Base-by-base conservation (phyloP, 2,797 vertebrate species). In the Phrynocephalus forsythii region DNA sequence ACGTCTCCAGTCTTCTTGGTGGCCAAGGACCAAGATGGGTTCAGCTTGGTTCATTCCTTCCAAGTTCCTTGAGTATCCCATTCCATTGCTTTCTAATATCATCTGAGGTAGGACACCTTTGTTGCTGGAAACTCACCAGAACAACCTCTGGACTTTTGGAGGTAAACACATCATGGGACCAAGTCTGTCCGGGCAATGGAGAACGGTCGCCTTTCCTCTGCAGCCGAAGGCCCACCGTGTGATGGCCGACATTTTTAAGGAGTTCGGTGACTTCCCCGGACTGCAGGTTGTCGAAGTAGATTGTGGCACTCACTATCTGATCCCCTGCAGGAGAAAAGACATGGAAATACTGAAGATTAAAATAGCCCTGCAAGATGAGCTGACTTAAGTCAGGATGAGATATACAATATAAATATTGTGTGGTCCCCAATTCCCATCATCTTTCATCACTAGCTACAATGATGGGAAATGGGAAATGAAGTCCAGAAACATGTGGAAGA, bases 261-360 rank as follows among this genome's bases (percentile, higher is more conserved):
- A 99, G 95, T 28, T 98, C 98, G 22, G 98, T 90, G 78, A 97
- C 98, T 94, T 99, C 98, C 24, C 97, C 98, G 0, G 98, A 98
- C 89, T 96, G 98, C 97, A 99, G 97, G 80, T 98, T 98, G 90
- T 99, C 98, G 78, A 99, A 99, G 93, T 99, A 99, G 91, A 99
- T 98, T 15, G 98, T 99, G 91, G 98, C 98, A 3, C 98, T 97
- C 82, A 99, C 98, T 88, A 99, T 98, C 96, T 99, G 98, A 94
- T 99, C 98, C 95, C 98, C 98, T 99, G 87, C 73, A 16, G 84
- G 56, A 8, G 6, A 9, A n/a, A 44, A 69, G 26, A 30, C 13
- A 69, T 22, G 9, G 1, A 48, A 76, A 66, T 11, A 1, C 33
- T 66, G 18, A 38, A 81, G 24, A 48, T 4, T 20, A 24, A 18